These are phyloP conservation scores for Campoplex capitator DNA, from an alignment of 2,888 invertebrate species.

Conservation along the genomic window DNA sequence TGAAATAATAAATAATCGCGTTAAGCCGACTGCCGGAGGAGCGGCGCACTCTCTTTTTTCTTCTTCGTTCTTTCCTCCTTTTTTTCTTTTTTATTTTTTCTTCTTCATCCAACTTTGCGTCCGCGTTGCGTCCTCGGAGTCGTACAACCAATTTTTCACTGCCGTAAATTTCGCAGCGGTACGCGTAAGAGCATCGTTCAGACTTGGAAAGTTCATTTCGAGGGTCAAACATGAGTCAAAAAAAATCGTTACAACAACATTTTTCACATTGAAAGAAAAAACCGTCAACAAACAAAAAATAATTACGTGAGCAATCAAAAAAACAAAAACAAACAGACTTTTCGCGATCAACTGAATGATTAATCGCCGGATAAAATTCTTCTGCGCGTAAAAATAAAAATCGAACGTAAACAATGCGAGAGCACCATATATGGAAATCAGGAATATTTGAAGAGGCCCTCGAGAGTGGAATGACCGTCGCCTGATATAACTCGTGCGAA, in stretches of 20 bases:
- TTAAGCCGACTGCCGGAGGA: conserved; percentile 62
- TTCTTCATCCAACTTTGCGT: conserved; percentile 50
- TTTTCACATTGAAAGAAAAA: neutral
- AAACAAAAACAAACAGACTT: neutral
- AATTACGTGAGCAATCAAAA: neutral
- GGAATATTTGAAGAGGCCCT: conserved; percentile 74
- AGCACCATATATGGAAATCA: conserved; percentile 44
- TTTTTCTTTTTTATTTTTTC: neutral
- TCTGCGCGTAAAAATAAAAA: conserved; percentile 21
- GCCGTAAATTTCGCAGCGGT: conserved; percentile 57
- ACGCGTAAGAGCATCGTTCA: conserved; percentile 48
- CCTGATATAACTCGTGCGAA: conserved; percentile 76
- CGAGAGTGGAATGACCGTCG: conserved; percentile 67
- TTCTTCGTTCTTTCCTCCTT: neutral
- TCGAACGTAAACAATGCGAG: neutral
- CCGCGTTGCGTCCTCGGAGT: conserved; percentile 40
- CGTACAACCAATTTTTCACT: conserved; percentile 66
- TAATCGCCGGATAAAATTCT: neutral
- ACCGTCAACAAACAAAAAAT: neutral
- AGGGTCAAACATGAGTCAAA: neutral
- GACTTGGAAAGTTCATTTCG: conserved; percentile 51
- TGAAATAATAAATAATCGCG: conserved; percentile 72
- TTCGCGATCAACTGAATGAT: neutral
- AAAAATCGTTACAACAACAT: conserved; percentile 1
- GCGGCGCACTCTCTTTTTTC: conserved; percentile 40